Conservation (phyloP, 53 echinoderm and acorn worm species). For the Henricia sp. region DNA sequence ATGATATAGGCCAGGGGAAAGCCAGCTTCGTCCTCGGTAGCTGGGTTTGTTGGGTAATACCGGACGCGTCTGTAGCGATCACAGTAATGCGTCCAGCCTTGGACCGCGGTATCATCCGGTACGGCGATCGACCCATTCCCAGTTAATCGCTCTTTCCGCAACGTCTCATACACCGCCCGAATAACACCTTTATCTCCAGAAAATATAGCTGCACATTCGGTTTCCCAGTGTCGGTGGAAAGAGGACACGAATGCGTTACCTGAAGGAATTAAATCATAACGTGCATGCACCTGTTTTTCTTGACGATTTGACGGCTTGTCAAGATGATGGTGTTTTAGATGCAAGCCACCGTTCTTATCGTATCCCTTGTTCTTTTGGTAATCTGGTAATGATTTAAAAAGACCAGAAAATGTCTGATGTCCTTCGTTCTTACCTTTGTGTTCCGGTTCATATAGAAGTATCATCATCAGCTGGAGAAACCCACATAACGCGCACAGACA, state of each 20-base stretch:
- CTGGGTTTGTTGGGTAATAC: conserved; percentile 47
- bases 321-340: neutral
- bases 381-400: neutral
- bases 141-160: conserved; percentile 44
- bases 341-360: neutral
- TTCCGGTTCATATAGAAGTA: neutral
- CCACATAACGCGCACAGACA: conserved; percentile 1
- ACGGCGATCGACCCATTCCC: conserved; percentile 54
- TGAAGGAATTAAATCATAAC: neutral
- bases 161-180: conserved; percentile 43
- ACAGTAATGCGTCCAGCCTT: conserved; percentile 70
- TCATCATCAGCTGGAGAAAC: neutral
- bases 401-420: neutral
- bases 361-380: neutral
- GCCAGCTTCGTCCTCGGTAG: conserved; percentile 62
- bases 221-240: conserved; percentile 75
- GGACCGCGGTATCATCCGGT: conserved; percentile 66
- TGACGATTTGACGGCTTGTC: neutral
- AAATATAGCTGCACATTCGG: conserved; percentile 79
- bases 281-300: neutral
- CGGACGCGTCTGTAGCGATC: conserved; percentile 35
- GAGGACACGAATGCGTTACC: conserved; percentile 9
- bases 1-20: conserved; percentile 79
- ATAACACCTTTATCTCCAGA: conserved; percentile 51
- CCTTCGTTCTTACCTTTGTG: neutral